Evolutionary conservation across 2,888 invertebrate genomes (phyloP).

Genomic region (Cerastoderma edule): DNA sequence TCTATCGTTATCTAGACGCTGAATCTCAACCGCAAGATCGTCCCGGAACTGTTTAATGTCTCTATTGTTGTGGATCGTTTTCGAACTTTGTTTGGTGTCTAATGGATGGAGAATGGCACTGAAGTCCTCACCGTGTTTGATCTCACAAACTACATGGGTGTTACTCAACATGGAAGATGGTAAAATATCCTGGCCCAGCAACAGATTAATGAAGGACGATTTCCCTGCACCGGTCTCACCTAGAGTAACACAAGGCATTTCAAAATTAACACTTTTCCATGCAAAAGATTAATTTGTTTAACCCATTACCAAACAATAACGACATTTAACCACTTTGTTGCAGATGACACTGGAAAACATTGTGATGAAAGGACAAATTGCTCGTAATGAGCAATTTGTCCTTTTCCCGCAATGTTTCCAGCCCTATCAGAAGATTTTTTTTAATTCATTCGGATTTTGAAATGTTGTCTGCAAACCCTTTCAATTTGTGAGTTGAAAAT

Average conservation of each 20-base stretch:
- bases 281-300: no score
- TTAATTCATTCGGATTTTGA: no score
- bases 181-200: slow-evolving; percentile 66
- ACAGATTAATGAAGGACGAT: slow-evolving; percentile 70
- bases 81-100: slow-evolving; percentile 8
- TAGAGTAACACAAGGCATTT: slow-evolving; percentile 16
- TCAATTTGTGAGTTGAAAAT: no score
- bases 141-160: slow-evolving; percentile 72
- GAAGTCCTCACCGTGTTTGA: slow-evolving; percentile 52
- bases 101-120: slow-evolving; percentile 34
- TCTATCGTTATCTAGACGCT: slow-evolving; percentile 30
- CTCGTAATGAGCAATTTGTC: no score
- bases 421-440: no score
- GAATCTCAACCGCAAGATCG: slow-evolving; percentile 41
- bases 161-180: slow-evolving; percentile 69
- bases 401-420: no score
- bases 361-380: no score
- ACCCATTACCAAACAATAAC: no score
- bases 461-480: no score
- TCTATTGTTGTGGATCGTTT: slow-evolving; percentile 9
- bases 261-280: no score
- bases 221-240: slow-evolving; percentile 75
- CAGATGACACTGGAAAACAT: no score
- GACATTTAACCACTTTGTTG: no score
- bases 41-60: slow-evolving; percentile 24